A percentile compares a stretch with the other conserved stretches of the same genome.
phyloP scores from a whole-genome alignment of 2,888 invertebrate genomes.

The Tenthredo livida region DNA sequence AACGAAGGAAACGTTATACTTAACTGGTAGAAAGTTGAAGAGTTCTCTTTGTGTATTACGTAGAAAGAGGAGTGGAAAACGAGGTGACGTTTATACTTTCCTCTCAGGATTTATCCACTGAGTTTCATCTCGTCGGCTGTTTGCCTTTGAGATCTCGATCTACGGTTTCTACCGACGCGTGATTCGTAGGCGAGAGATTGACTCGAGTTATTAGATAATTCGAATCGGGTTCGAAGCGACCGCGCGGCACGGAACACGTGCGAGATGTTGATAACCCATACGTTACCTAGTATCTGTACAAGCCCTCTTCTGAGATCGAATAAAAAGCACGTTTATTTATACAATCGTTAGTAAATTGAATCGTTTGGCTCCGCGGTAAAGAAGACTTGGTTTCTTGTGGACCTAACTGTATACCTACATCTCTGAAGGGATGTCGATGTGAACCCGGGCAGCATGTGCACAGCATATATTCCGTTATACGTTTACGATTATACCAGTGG shows the following conservation, averaged over 20 bases:
- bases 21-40: constrained; percentile 23
- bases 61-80: constrained; percentile 22
- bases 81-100: constrained; percentile 41
- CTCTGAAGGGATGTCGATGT: constrained; percentile 55
- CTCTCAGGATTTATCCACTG: constrained; percentile 41
- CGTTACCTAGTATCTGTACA: constrained; percentile 14
- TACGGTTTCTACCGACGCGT: constrained; percentile 1
- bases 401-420: background rate
- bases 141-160: constrained; percentile 43
- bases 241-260: constrained; percentile 41
- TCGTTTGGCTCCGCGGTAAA: constrained; percentile 51
- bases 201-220: constrained; percentile 51
- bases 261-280: constrained; percentile 48
- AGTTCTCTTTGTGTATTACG: constrained; percentile 22
- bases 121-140: constrained; percentile 37
- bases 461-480: constrained; percentile 66
- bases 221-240: constrained; percentile 42
- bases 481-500: constrained; percentile 68
- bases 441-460: constrained; percentile 70
- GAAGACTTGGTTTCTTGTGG: constrained; percentile 22
- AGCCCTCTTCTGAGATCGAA: constrained; percentile 68
- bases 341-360: constrained; percentile 60
- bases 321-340: constrained; percentile 58
- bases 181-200: constrained; percentile 41
- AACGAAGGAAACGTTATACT: constrained; percentile 17